phyloP scores from a whole-genome alignment of 2,113 vertebrate genomes.

The Periophthalmus modestus region DNA sequence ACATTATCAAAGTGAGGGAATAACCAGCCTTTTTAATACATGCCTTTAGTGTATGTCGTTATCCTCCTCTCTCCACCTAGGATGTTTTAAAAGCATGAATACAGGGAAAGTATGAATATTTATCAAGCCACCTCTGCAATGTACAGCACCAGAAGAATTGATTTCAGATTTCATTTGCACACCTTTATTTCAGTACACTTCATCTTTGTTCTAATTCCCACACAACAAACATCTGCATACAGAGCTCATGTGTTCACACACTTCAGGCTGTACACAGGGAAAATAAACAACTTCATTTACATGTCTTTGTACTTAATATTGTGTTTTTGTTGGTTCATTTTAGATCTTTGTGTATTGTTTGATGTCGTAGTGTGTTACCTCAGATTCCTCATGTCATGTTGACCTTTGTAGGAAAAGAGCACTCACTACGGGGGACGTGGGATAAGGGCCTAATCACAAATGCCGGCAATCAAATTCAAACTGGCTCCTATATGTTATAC shows the following conservation, averaged over 20 bases:
- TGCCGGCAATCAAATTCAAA: background rate
- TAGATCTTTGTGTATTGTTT: slow-evolving; percentile 1
- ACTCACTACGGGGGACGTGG: slow-evolving; percentile 1
- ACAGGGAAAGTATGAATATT: slow-evolving; percentile 50
- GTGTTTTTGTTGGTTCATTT: background rate
- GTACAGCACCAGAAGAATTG: slow-evolving; percentile 33
- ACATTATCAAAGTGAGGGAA: slow-evolving; percentile 22
- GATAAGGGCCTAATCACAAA: slow-evolving; percentile 1
- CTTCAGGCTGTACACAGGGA: slow-evolving; percentile 1
- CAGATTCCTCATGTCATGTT: background rate
- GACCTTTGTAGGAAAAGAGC: slow-evolving; percentile 11
- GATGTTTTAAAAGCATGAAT: slow-evolving; percentile 37
- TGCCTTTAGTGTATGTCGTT: slow-evolving; percentile 18
- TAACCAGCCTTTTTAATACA: slow-evolving; percentile 20
- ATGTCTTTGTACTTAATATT: background rate
- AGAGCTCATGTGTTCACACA: slow-evolving; percentile 48
- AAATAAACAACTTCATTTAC: slow-evolving; percentile 8
- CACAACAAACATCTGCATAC: slow-evolving; percentile 48
- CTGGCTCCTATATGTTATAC: background rate
- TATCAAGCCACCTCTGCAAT: slow-evolving; percentile 46
- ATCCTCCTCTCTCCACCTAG: slow-evolving; percentile 24
- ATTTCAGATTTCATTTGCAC: slow-evolving; percentile 59
- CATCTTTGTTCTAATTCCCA: slow-evolving; percentile 14
- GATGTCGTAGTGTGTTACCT: slow-evolving; percentile 5
- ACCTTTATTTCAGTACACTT: slow-evolving; percentile 8